These are phyloP conservation scores for Pangasius krempfi DNA, from an alignment of 2,797 vertebrate species.

Conservation along the genomic window DNA sequence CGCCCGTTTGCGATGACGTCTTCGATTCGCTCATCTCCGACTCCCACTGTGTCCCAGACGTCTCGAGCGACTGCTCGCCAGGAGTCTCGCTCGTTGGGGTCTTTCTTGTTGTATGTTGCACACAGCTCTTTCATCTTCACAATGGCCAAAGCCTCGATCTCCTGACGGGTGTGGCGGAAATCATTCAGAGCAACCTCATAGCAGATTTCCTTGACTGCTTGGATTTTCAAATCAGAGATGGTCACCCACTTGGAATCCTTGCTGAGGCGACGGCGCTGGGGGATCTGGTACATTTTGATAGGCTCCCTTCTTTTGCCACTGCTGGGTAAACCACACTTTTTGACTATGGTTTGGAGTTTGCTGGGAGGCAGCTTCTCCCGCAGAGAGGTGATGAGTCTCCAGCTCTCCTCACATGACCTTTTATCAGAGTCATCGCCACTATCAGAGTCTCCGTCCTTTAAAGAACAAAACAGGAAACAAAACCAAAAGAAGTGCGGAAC, in stretches of 20 bases:
- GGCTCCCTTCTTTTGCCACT: slow-evolving; percentile 96
- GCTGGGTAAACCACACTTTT: slow-evolving; percentile 99
- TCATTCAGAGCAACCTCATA: slow-evolving; percentile 98
- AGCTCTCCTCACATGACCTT: slow-evolving; percentile 99
- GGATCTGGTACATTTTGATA: slow-evolving; percentile 98
- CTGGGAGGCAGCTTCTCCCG: slow-evolving; percentile 99
- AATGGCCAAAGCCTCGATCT: slow-evolving; percentile 97
- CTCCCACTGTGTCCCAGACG: slow-evolving; percentile 98
- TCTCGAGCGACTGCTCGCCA: slow-evolving; percentile 97
- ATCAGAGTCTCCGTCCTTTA: slow-evolving; percentile 99
- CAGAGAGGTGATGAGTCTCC: slow-evolving; percentile 99
- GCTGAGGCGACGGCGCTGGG: slow-evolving; percentile 92
- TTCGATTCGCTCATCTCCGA: slow-evolving; percentile 93
- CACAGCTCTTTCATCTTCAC: slow-evolving; percentile 99
- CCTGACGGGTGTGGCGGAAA: slow-evolving; percentile 95
- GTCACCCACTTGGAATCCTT: slow-evolving; percentile 99
- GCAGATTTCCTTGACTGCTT: slow-evolving; percentile 99
- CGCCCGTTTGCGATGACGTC: slow-evolving; percentile 83
- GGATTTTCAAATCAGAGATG: slow-evolving; percentile 98
- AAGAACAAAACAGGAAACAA: slow-evolving; percentile 85
- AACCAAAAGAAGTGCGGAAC: slow-evolving; percentile 76
- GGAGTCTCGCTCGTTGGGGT: slow-evolving; percentile 95
- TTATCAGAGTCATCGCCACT: slow-evolving; percentile 99
- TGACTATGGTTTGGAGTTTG: slow-evolving; percentile 99
- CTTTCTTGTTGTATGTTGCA: slow-evolving; percentile 93